Evolutionary conservation across 1,140 invertebrate genomes (phyloP), one percentile per base, ranked within the genome.

Genomic region (Drosophila equinoxialis): DNA sequence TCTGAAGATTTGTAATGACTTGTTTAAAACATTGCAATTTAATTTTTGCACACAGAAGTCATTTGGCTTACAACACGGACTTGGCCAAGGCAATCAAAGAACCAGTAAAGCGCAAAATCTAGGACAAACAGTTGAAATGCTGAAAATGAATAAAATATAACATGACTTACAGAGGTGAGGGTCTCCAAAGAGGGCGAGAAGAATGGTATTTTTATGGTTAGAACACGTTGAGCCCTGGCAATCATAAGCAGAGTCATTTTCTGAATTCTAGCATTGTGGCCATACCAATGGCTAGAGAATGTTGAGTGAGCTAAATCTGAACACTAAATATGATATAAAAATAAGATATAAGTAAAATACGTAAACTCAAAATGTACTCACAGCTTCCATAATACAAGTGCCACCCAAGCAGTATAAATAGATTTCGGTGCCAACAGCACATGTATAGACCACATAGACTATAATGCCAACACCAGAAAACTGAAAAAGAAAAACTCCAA

Each of bases 71-170:
- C 8, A 91, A 48, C 0, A 90, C 64, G 0, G 86, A 90, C 65
- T 79, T 91, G n/a, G 74, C 86, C 64, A 91, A 48, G 1, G 90
- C 86, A 71, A 91, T 89, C 4, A 91, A 23, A 6, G 90, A 91
- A 6, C 90, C 90, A 0, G 90, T 91, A 45, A 90, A 91, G 6
- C 90, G 81, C 8, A 91, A 45, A 35, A 91, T 91, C 90, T 91
- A 54, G 26, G 42, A 62, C 23, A 45, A 23, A 54, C 0, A 17
- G 10, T 5, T 11, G 2, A 20, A 20, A 8, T 3, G 41, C 5
- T 41, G 17, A 11, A 33, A 35, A 23, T n/a, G 8, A 30, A 23
- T 54, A 20, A 14, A 8, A 3, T 5, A n/a, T 30, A 3, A 41
- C 0, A 0, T 13, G n/a, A 45, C 62, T 30, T 73, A 91, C 90